phyloP scores from a whole-genome alignment of 2,113 vertebrate genomes.

The Ginglymostoma cirratum region DNA sequence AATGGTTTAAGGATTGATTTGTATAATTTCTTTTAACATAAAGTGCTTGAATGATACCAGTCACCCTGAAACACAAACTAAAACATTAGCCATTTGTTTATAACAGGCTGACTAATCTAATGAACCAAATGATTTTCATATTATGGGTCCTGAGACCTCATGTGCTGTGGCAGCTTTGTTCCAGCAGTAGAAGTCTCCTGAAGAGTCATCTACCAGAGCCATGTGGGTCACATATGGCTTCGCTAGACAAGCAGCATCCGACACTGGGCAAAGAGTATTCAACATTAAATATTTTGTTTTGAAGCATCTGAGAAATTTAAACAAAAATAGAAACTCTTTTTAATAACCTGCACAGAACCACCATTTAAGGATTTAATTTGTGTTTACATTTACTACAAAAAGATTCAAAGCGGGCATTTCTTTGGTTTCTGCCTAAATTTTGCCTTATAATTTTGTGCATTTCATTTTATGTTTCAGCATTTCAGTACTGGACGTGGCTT shows the following conservation, averaged over 20 bases:
- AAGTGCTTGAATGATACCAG: slow-evolving; percentile 26
- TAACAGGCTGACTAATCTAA: slow-evolving; percentile 19
- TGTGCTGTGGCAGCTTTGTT: not conserved
- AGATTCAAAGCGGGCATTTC: not conserved
- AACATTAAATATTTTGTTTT: not conserved
- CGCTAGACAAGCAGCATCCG: not conserved
- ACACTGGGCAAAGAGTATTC: not conserved
- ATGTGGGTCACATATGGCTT: slow-evolving; percentile 17
- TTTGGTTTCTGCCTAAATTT: not conserved
- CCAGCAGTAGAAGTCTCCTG: not conserved
- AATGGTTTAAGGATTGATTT: not conserved
- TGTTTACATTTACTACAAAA: not conserved
- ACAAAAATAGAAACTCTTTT: not conserved
- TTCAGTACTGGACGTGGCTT: not conserved
- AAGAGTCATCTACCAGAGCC: not conserved
- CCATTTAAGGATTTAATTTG: not conserved
- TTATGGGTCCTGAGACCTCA: slow-evolving; percentile 7
- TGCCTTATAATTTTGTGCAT: not conserved
- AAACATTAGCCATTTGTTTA: slow-evolving; percentile 23
- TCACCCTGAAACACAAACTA: slow-evolving; percentile 34
- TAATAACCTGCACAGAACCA: not conserved
- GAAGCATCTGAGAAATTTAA: not conserved
- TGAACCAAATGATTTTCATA: slow-evolving; percentile 36
- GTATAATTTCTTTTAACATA: not conserved
- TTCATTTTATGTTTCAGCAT: not conserved